Percentiles rank a stretch among this genome's conserved stretches.
Evolutionary conservation across 2,797 vertebrate genomes (phyloP).

Genomic region (Pterois miles): DNA sequence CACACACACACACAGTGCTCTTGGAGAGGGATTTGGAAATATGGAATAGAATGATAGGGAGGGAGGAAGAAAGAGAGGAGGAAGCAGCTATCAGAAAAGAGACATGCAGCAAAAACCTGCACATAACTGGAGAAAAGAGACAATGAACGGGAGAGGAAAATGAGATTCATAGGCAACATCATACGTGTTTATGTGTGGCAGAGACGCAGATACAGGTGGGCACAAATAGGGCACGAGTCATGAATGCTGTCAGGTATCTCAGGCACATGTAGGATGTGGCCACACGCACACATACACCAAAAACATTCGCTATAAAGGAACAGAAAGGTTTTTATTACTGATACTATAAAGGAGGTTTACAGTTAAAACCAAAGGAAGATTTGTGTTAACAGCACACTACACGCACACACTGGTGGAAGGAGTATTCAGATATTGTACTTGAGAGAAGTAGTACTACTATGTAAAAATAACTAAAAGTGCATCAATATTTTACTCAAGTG

Average conservation of each 20-base stretch:
- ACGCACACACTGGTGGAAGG: neutral
- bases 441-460: neutral
- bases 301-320: neutral
- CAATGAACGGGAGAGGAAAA: constrained; percentile 20
- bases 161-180: constrained; percentile 26
- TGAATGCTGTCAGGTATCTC: constrained; percentile 42
- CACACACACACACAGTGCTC: constrained; percentile 62
- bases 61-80: constrained; percentile 56
- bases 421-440: neutral
- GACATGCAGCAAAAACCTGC: constrained; percentile 41
- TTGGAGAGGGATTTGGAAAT: constrained; percentile 77
- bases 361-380: neutral
- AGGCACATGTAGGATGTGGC: constrained; percentile 22
- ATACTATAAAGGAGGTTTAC: neutral
- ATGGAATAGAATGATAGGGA: constrained; percentile 55
- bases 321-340: neutral
- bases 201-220: constrained; percentile 72
- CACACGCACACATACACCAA: constrained; percentile 4
- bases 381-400: neutral
- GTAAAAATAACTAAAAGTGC: neutral
- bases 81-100: constrained; percentile 46
- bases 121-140: constrained; percentile 14
- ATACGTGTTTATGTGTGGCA: constrained; percentile 44
- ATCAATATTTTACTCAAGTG: neutral
- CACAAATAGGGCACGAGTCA: constrained; percentile 62